Base-by-base conservation (phyloP, 2,113 vertebrate species). In the Etheostoma cragini region DNA sequence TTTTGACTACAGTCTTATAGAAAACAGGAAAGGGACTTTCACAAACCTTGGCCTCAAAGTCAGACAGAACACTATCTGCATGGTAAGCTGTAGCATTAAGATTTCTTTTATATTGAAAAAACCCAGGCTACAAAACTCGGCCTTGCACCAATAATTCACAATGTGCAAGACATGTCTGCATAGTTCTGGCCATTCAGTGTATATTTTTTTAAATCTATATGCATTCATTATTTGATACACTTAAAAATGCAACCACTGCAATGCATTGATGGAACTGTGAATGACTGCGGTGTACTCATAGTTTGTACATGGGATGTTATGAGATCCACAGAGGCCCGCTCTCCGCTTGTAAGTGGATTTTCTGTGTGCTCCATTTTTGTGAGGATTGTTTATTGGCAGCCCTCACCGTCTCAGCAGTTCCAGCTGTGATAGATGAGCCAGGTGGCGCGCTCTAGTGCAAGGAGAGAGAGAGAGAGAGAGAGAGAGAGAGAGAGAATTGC, bases 371-470 rank as follows among this genome's bases (percentile, higher is more conserved):
- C 86, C 88, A 82, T 84, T 92, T 90, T 90, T 89, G 87, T 72
- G 89, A 86, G 92, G 87, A 81, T 91, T 91, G 90, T 91, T 93
- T 93, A 93, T 93, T 94, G 93, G 90, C 93, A 94, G 91, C 91
- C 70, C 90, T 93, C 93, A 90, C 84, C 57, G 50, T 93, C 91
- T 94, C 92, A 93, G 92, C 92, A 93, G 80, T 92, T 93, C 89
- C 91, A 93, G 89, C 89, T 74, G 91, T 94, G 93, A 94, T 92
- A 90, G 92, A 94, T 94, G 93, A 90, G 90, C 89, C 93, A 93
- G 93, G 93, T 92, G 93, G 92, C 86, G 82, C 73, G 57, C 90
- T 93, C 89, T 76, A 85, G 90, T 82, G 88, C 83, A 83, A 38
- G 8, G 19, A 78, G 30, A 24, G 60, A 14, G 42, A 5, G 35